These are phyloP conservation scores for Cloeon dipterum DNA, from an alignment of 2,888 invertebrate species.

Conservation along the genomic window DNA sequence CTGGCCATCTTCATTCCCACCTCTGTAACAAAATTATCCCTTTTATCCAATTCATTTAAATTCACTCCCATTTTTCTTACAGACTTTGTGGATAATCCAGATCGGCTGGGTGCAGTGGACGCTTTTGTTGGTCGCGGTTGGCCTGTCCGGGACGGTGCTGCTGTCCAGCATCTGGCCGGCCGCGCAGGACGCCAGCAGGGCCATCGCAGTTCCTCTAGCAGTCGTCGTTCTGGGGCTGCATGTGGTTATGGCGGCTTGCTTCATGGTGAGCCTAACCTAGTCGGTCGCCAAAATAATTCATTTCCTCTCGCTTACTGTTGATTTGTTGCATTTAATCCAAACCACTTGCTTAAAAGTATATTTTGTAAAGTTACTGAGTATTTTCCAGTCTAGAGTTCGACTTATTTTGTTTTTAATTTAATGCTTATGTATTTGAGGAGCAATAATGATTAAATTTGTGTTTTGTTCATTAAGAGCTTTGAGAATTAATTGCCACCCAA, in stretches of 20 bases:
- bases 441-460: no score
- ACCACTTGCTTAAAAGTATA: no score
- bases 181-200: slow-evolving; percentile 22
- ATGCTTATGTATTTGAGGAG: no score
- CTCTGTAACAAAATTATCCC: slow-evolving; percentile 27
- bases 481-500: no score
- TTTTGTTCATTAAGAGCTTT: no score
- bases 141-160: slow-evolving; percentile 67
- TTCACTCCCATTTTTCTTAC: slow-evolving; percentile 3
- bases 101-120: slow-evolving; percentile 67
- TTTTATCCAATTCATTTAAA: not conserved
- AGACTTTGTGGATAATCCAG: slow-evolving; percentile 72
- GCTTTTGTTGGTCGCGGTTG: slow-evolving; percentile 55
- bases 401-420: no score
- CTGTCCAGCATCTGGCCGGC: slow-evolving; percentile 63
- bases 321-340: no score
- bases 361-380: no score
- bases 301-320: no score
- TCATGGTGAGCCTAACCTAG: slow-evolving; percentile 46
- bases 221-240: slow-evolving; percentile 51
- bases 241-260: slow-evolving; percentile 60
- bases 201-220: slow-evolving; percentile 36
- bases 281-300: no score
- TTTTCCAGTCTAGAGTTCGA: no score
- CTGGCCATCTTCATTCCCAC: slow-evolving; percentile 84